Evolutionary conservation across 2,797 vertebrate species (phyloP).

Genomic region (Poecilia wingei): DNA sequence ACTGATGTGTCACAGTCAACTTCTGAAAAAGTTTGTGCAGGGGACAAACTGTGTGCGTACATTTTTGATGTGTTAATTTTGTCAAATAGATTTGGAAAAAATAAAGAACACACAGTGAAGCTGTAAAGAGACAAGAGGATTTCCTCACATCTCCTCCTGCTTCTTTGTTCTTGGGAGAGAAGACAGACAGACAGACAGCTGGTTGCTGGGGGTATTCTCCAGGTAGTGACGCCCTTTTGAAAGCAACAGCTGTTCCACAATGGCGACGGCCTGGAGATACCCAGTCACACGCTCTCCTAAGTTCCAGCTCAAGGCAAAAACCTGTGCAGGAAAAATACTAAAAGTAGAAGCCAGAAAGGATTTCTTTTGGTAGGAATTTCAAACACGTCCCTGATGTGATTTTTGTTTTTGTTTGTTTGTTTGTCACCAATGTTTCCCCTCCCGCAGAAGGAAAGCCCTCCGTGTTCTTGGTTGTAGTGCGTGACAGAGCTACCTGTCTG

Average conservation of each 20-base stretch:
- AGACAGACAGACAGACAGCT: not conserved
- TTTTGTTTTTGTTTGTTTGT: conserved; percentile 15
- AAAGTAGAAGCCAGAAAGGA: not conserved
- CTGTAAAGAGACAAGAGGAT: conserved; percentile 1
- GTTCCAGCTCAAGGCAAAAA: not conserved
- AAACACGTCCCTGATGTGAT: not conserved
- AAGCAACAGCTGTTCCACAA: conserved; percentile 25
- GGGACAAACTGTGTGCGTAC: not conserved
- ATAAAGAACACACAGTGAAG: not conserved
- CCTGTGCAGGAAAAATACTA: conserved; percentile 31
- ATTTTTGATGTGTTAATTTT: not conserved
- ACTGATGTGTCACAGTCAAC: not conserved
- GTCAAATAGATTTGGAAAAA: not conserved
- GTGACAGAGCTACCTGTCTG: conserved; percentile 40
- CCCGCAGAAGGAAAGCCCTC: conserved; percentile 51
- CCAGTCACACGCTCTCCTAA: not conserved
- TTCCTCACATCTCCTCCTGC: conserved; percentile 17
- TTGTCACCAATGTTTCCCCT: not conserved
- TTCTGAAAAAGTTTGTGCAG: not conserved
- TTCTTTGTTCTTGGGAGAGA: not conserved
- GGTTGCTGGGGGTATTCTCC: conserved; percentile 29
- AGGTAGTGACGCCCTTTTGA: conserved; percentile 35
- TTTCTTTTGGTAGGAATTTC: conserved; percentile 22
- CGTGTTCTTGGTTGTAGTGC: conserved; percentile 22
- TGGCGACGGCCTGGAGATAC: conserved; percentile 43